phyloP scores from a whole-genome alignment of 2,888 invertebrate genomes.

The Sinelater perroti region DNA sequence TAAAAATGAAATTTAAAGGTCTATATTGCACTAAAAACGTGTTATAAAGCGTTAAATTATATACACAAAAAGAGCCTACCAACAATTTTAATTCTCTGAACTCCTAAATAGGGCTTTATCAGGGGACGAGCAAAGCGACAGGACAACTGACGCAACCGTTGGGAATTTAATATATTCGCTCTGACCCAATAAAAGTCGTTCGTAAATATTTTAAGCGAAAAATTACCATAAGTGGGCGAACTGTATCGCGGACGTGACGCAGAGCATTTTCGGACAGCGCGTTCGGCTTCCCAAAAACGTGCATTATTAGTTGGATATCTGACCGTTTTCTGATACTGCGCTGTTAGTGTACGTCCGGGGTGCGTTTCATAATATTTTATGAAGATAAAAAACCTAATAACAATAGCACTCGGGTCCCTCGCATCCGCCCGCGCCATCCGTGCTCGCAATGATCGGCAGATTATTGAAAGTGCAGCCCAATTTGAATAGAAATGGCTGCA shows the following conservation, averaged over 20 bases:
- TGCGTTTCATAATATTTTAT: conserved; percentile 26
- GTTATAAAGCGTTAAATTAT: too few relatives aligned
- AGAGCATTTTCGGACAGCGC: not conserved
- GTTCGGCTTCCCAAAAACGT: not conserved
- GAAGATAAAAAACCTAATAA: conserved; percentile 25
- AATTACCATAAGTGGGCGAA: conserved; percentile 17
- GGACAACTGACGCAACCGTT: conserved; percentile 29
- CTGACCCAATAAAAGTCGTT: conserved; percentile 30
- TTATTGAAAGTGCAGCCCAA: conserved; percentile 36
- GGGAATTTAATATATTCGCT: conserved; percentile 33
- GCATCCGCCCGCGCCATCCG: conserved; percentile 16
- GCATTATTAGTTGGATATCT: not conserved
- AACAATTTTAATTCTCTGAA: conserved; percentile 15
- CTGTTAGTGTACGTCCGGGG: conserved; percentile 9
- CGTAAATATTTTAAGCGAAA: conserved; percentile 21
- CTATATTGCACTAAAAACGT: too few relatives aligned
- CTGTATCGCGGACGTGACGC: too few relatives aligned
- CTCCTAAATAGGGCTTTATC: conserved; percentile 1
- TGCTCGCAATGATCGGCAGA: conserved; percentile 32
- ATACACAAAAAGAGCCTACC: not conserved
- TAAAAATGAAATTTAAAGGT: too few relatives aligned
- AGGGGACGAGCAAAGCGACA: conserved; percentile 22
- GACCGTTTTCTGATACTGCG: not conserved
- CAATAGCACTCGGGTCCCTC: conserved; percentile 21
- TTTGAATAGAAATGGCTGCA: conserved; percentile 36